Base-by-base conservation (phyloP, 2,113 vertebrate species). In the Mormoops blainvillei region DNA sequence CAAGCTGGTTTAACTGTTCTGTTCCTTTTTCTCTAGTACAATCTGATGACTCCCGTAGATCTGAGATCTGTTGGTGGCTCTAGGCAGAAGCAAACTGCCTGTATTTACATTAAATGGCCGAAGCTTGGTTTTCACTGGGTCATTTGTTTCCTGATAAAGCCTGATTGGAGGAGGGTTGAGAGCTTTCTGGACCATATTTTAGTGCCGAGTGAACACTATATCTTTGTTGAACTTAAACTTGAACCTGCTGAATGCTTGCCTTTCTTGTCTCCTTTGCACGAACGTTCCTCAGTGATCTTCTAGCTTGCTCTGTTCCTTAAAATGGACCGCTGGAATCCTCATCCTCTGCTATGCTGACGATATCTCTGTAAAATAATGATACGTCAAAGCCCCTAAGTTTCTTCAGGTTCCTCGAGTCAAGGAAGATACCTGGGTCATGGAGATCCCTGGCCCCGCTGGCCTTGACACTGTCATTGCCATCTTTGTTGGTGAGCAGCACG, bases 401-500 rank as follows among this genome's bases (percentile, higher is more conserved):
- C 98, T 97, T 99, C 97, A 99, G 98, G 97, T 99, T 99, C 99
- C 99, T 99, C 71, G 99, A 98, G 96, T 99, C 99, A 92, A 99
- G 98, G 87, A 99, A 97, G 89, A 99, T 99, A 48, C 99, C 99
- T 16, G 99, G 99, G 71, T 99, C 99, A 89, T 98, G 99, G 14
- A 99, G 99, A 94, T 99, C 99, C 22, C 99, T 99, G 93, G 99
- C 99, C 97, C 99, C 98, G 80, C 98, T 98, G 94, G 99, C 99
- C 96, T 98, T 99, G 16, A 90, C 96, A 4, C 95, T 98, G 97
- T 99, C 98, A 1, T 76, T 96, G 22, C 86, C 96, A 1, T 99
- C 63, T n/a, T 99, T 98, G 1, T 99, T 99, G 78, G 99, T 99
- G 98, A 99, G 99, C 85, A 99, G 98, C 99, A 99, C 99, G 91